Base-by-base conservation (phyloP, 2,888 invertebrate genomes). In the Pyrochroa serraticornis region DNA sequence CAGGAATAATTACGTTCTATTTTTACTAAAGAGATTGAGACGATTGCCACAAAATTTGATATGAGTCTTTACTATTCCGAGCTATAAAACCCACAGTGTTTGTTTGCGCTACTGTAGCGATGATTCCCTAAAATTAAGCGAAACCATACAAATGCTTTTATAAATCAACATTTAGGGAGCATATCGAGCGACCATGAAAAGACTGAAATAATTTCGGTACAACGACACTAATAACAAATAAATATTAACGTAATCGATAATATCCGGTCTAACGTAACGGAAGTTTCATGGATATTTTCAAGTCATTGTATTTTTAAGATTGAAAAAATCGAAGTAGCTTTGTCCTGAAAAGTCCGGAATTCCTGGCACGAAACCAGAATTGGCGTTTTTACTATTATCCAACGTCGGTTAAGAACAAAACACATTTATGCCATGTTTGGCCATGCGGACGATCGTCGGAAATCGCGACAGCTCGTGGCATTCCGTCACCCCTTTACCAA, bases 221-320 rank as follows among this genome's bases (percentile, higher is more conserved):
- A 64, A 59, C 58, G 65, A 68, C 70, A 64, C 64, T 62, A 63
- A 31, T 55, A 68, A 69, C 69, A 68, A 70, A 70, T 71, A 67
- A 72, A 70, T 71, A 72, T 69, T 67, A 70, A 72, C 68, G 52
- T 45, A 71, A 72, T 72, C 72, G 58, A 72, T 72, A 71, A 62
- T 47, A 52, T 57, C 55, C 53, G 52, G 47, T 43, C 31, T 42
- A 10, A 10, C 39, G 49, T 7, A 44, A 33, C 32, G 22, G 22
- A 2, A 22, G 22, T 5, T 22, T 22, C 22, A 22, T 22, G 5
- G 22, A 22, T 5, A 22, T 22, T 22, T 22, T 22, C 22, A 5
- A 2, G 22, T 5, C 22, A 5, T 22, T 5, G 2, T n/a, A n/a
- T 35, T 6, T 35, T 42, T 42, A 42, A 36, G 33, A 6, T 32